Base-by-base conservation (phyloP, 23 tunicate species). In the Ciona savignyi region DNA sequence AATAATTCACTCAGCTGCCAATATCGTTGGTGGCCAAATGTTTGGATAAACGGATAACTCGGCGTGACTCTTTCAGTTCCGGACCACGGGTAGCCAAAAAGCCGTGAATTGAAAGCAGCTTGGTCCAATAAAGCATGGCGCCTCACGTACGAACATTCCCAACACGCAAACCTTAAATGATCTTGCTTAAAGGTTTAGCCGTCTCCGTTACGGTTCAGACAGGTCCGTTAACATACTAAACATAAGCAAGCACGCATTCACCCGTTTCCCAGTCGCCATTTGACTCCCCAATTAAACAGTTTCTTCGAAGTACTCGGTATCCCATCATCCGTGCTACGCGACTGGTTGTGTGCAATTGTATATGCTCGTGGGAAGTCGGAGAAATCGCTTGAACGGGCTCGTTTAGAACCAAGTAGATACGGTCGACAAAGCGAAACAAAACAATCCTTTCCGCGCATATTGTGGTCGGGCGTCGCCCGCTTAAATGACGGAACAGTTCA, bases 51-150 rank as follows among this genome's bases (percentile, higher is more conserved):
- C 70, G 70, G 32, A 27, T 66, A 27, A 66, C 70, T 66, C 6
- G 70, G 70, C 73, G 73, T 69, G 51, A 69, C 73, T 6, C 6
- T 29, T 30, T 66, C 31, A 6, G 51, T 69, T 3, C 24, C 73
- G 73, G 73, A 35, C 73, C 73, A 69, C 51, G 26, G 51, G 34
- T 22, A 30, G 22, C 25, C 51, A 35, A 31, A 4, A 34, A 69
- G 49, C 73, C 73, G 73, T 69, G 34, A 69, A 69, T 29, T 35
- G 49, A n/a, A 6, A n/a, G 73, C 73, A n/a, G 34, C 49, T 30
- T 69, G 73, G 4, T 51, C 9, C 34, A 35, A 69, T 69, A 69
- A 69, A 42, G 26, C 73, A 22, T 23, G 73, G 73, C 73, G 73
- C 73, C 73, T 23, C 33, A 33, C 51, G 56, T 42, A 9, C 56